Evolutionary conservation across 2,797 vertebrate genomes (phyloP).

Genomic region (Emys orbicularis): DNA sequence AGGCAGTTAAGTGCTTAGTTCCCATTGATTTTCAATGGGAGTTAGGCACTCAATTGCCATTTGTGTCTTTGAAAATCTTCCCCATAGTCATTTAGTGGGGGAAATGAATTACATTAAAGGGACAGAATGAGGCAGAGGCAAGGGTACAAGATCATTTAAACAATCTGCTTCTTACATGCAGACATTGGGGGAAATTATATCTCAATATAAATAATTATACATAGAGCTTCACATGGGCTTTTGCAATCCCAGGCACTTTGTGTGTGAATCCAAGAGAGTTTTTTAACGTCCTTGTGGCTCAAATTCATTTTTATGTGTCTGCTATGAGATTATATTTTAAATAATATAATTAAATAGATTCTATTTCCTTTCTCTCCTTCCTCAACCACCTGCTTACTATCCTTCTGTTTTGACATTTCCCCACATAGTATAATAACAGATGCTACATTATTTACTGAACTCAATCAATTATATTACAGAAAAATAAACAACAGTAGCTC

Average conservation of each 20-base stretch:
- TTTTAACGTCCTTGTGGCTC: not conserved
- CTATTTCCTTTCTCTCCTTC: constrained; percentile 65
- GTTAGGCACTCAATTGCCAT: not conserved
- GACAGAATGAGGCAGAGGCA: constrained; percentile 35
- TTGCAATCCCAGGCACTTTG: not conserved
- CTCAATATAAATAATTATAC: constrained; percentile 77
- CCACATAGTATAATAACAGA: constrained; percentile 94
- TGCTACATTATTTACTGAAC: constrained; percentile 96
- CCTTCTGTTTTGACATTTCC: constrained; percentile 92
- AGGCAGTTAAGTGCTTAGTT: not conserved
- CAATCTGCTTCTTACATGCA: constrained; percentile 46
- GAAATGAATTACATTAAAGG: constrained; percentile 3
- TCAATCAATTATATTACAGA: constrained; percentile 97
- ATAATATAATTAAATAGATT: constrained; percentile 46
- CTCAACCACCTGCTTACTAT: constrained; percentile 80
- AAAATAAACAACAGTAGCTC: constrained; percentile 99
- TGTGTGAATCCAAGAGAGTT: not conserved
- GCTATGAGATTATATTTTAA: constrained; percentile 71
- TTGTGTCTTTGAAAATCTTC: constrained; percentile 38
- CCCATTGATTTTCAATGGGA: not conserved
- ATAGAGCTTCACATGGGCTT: constrained; percentile 33
- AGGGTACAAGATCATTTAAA: constrained; percentile 26
- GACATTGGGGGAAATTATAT: constrained; percentile 65
- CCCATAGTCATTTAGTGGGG: constrained; percentile 44
- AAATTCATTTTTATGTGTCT: constrained; percentile 73